Evolutionary conservation across 2,888 invertebrate species (phyloP), one percentile per base, ranked within the genome.

Genomic region (Drosophila eohydei): DNA sequence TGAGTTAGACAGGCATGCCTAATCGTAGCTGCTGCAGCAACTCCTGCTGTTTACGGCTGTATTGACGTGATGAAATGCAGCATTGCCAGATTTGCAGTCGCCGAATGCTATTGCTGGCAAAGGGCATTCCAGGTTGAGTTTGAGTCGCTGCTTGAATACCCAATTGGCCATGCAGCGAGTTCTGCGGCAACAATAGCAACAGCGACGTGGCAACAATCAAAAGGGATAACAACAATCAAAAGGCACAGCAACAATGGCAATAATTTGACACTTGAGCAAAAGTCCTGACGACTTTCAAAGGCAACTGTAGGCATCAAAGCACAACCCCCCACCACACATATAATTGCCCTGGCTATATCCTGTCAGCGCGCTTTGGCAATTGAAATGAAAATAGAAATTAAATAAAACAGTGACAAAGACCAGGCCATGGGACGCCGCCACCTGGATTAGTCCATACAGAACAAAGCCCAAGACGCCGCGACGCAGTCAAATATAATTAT

Each of bases 401-500:
- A 84, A 84, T 88, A 86, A 83, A 82, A 71, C 59, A 69, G 78
- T 60, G 70, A 73, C 63, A 76, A 80, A 81, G 58, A 50, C 63
- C 70, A 58, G 56, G 56, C 66, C 56, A 30, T 40, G 41, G 43
- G 34, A 26, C 43, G 52, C 66, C 72, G 78, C 83, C 83, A 89
- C 88, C 89, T 89, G 83, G 85, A 83, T 89, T 88, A 84, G 90
- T 69, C 52, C 28, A 44, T 56, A 14, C 52, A 54, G 72, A 66
- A 81, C 72, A 67, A 58, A 62, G 78, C 58, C 34, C 62, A 46
- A 34, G 41, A 58, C 41, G 52, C n/a, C 41, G 52, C n/a, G 38
- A 12, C 40, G 70, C 83, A 85, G 90, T 81, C 90, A 88, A 87
- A 87, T 87, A 88, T 88, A 90, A 87, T 87, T 90, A 90, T 90